Evolutionary conservation across 2,888 invertebrate genomes (phyloP), one percentile per base, ranked within the genome.

Genomic region (Malthinus seriepunctatus): DNA sequence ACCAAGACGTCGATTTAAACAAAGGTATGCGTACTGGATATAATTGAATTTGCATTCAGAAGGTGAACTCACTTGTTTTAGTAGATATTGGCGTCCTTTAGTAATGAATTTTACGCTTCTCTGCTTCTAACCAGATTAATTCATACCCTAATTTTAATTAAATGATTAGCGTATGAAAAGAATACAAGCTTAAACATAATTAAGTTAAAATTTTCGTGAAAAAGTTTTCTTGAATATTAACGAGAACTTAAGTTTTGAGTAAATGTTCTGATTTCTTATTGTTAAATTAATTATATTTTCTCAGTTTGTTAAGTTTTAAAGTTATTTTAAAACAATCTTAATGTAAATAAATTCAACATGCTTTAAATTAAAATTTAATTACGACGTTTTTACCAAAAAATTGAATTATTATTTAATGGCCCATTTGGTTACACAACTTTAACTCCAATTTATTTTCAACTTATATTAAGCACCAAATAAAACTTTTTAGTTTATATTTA

Each of bases 91-190:
- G 51, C 48, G 51, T 45, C 38, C 48, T 52, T 53, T 54, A 50
- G 57, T 67, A 68, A 69, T 68, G 64, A 66, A 71, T 68, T 72
- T 71, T 60, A 68, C 67, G 69, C 65, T 62, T 66, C 67, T 60
- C 59, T 63, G 63, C 61, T 64, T 65, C 68, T 68, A 70, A 67
- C 66, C 64, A 62, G 68, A 71, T 71, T 70, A 71, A 72, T 71
- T 70, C 70, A 67, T 69, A 70, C 65, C 67, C 67, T 68, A 67
- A 71, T 72, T 73, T 73, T 71, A 73, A 72, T 74, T 71, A 72
- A 73, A 71, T 64, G 68, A 71, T 73, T 72, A 71, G 68, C 71
- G 67, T 71, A 69, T 70, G 70, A 71, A 73, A 73, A 72, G 72
- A 73, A 70, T 69, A 68, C 65, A 68, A 63, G 64, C 65, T 65